Conservation (phyloP, 2,888 invertebrate genomes). For the Acrobasis consociella region DNA sequence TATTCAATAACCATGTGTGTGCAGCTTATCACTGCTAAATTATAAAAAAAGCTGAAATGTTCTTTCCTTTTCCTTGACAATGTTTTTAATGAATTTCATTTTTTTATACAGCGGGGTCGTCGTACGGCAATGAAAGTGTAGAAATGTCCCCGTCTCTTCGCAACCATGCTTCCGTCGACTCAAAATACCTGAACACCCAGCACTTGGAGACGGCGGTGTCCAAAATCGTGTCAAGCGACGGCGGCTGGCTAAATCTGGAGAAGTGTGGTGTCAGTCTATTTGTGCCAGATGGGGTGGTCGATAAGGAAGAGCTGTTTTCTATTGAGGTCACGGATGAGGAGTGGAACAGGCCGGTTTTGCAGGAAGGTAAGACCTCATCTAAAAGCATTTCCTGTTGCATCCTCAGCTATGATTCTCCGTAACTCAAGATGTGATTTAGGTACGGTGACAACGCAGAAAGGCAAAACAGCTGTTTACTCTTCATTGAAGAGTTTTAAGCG, state of each 20-base stretch:
- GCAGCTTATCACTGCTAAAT: not conserved
- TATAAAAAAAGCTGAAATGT: not conserved
- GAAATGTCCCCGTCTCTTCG: constrained; percentile 74
- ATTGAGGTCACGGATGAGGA: constrained; percentile 95
- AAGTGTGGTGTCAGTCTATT: constrained; percentile 92
- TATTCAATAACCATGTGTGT: not conserved
- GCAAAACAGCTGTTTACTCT: too few relatives aligned
- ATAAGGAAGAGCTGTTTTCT: constrained; percentile 92
- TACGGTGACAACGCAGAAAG: too few relatives aligned
- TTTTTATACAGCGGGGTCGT: constrained; percentile 67
- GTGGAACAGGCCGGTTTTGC: constrained; percentile 92
- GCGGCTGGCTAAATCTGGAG: constrained; percentile 85
- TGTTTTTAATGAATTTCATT: not conserved
- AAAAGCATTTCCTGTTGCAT: too few relatives aligned
- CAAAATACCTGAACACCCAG: constrained; percentile 52
- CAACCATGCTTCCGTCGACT: constrained; percentile 71
- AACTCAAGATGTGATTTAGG: too few relatives aligned
- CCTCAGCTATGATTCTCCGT: too few relatives aligned
- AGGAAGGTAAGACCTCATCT: constrained; percentile 80
- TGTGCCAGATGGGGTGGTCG: constrained; percentile 94
- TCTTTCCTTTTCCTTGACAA: too few relatives aligned
- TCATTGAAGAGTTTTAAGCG: too few relatives aligned
- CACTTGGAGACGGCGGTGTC: constrained; percentile 70
- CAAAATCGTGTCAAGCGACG: constrained; percentile 80
- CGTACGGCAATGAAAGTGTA: constrained; percentile 76